phyloP scores from a whole-genome alignment of 2,113 vertebrate species.

The Dasyornis broadbenti region DNA sequence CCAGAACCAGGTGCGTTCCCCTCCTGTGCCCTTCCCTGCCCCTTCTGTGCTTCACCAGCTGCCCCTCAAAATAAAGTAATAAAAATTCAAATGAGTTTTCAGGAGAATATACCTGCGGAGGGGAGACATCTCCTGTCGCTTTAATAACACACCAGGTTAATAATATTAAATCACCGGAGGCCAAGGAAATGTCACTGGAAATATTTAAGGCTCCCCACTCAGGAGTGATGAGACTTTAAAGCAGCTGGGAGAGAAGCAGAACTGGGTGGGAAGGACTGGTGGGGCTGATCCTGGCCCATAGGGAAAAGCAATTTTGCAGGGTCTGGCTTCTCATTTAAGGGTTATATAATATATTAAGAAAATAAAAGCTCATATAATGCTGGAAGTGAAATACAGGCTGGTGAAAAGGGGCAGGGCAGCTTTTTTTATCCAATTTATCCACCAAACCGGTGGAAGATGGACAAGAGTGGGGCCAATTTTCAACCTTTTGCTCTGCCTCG shows the following conservation, averaged over 20 bases:
- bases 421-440: too few relatives aligned
- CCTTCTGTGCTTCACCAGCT: background rate
- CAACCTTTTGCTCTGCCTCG: background rate
- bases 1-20: background rate
- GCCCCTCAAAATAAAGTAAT: conserved; percentile 40
- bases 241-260: background rate
- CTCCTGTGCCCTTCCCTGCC: background rate
- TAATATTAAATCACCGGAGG: conserved; percentile 46
- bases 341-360: background rate
- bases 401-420: background rate
- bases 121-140: conserved; percentile 36
- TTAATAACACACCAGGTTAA: conserved; percentile 48
- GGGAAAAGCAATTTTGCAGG: background rate
- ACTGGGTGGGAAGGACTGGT: background rate
- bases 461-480: background rate
- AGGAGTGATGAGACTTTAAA: conserved; percentile 8
- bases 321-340: background rate
- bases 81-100: conserved; percentile 60
- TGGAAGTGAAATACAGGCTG: background rate
- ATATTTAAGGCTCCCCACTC: conserved; percentile 2
- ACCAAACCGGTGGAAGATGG: background rate
- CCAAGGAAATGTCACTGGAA: conserved; percentile 46
- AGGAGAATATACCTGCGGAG: background rate
- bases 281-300: background rate
- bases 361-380: background rate